phyloP scores from a whole-genome alignment of 2,888 invertebrate species.

The Drosophila robusta region DNA sequence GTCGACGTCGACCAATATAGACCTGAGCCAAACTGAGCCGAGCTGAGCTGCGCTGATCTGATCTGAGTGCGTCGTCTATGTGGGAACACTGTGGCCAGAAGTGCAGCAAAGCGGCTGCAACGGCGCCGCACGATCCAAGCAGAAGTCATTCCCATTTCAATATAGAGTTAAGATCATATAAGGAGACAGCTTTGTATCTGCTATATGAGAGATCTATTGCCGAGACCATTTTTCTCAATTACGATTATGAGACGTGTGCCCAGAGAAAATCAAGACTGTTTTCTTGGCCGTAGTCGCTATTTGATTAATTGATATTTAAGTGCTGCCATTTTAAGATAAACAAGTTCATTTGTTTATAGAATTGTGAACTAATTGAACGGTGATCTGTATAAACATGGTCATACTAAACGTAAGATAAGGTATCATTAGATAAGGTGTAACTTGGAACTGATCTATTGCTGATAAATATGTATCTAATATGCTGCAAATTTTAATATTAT shows the following conservation, averaged over 20 bases:
- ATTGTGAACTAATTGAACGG: not conserved
- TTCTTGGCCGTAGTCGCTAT: not conserved
- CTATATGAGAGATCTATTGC: conserved; percentile 3
- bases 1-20: conserved; percentile 27
- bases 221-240: conserved; percentile 8
- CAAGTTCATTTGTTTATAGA: not conserved
- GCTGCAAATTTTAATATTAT: too few species aligned
- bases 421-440: too few species aligned
- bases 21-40: conserved; percentile 24
- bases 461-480: too few species aligned
- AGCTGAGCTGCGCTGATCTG: conserved; percentile 24
- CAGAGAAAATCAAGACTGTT: not conserved
- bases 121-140: conserved; percentile 3
- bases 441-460: not conserved
- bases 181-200: conserved; percentile 2
- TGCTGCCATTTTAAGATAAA: conserved; percentile 2
- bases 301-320: conserved; percentile 43
- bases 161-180: conserved; percentile 14
- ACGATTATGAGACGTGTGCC: conserved; percentile 1
- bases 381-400: too few species aligned
- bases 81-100: conserved; percentile 44
- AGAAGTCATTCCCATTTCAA: conserved; percentile 2
- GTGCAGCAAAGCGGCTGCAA: not conserved
- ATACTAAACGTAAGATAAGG: not conserved
- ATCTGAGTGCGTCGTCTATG: conserved; percentile 29